Evolutionary conservation across 2,888 invertebrate species (phyloP).

Genomic region (Conops quadrifasciatus): DNA sequence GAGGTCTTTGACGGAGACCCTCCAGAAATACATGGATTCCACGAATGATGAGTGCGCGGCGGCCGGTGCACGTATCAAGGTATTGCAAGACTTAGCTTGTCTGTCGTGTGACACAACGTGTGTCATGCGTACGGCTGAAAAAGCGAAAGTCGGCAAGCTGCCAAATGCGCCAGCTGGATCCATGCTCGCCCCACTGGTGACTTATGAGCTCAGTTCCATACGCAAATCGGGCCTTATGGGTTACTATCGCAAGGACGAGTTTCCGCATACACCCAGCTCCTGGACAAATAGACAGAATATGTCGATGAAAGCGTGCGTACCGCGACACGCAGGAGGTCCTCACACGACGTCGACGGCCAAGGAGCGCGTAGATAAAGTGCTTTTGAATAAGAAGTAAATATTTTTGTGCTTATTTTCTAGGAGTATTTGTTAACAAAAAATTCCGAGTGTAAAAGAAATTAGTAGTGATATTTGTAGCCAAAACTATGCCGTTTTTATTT

Average conservation of each 20-base stretch:
- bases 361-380: constrained; percentile 69
- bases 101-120: constrained; percentile 80
- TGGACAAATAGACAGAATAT: constrained; percentile 49
- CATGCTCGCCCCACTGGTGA: constrained; percentile 76
- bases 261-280: constrained; percentile 52
- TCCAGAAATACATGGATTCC: constrained; percentile 55
- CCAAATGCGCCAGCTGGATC: constrained; percentile 69
- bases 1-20: constrained; percentile 49
- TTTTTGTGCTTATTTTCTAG: constrained; percentile 9
- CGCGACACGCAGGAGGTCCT: constrained; percentile 80
- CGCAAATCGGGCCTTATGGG: constrained; percentile 58
- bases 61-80: constrained; percentile 75
- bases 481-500: background rate
- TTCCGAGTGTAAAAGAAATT: constrained; percentile 31
- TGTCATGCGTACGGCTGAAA: constrained; percentile 73
- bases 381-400: constrained; percentile 49
- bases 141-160: constrained; percentile 65
- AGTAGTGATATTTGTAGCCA: background rate
- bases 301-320: constrained; percentile 52
- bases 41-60: constrained; percentile 70
- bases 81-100: constrained; percentile 77
- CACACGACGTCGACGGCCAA: constrained; percentile 78
- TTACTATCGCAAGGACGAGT: constrained; percentile 58
- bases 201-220: constrained; percentile 74
- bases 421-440: constrained; percentile 5